These are phyloP conservation scores for Spisula subtruncata DNA, from an alignment of 2,888 invertebrate genomes.

Conservation along the genomic window DNA sequence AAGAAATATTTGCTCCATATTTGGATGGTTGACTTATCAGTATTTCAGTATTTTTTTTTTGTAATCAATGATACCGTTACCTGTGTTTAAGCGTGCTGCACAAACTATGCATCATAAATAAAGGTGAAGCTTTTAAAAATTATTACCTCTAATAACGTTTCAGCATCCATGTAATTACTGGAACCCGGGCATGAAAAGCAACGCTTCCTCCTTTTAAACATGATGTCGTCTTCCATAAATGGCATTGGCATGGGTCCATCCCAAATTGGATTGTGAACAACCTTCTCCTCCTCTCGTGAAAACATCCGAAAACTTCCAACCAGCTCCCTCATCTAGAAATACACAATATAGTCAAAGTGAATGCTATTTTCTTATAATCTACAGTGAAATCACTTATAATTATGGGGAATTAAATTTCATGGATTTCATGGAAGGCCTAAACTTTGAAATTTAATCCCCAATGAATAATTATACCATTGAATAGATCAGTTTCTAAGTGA, in stretches of 20 bases:
- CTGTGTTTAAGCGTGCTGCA: no score
- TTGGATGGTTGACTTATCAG: no score
- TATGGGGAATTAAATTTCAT: no score
- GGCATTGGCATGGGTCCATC: background rate
- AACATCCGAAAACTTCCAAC: conserved; percentile 21
- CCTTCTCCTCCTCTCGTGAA: background rate
- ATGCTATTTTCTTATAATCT: no score
- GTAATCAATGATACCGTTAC: no score
- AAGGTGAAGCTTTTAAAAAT: background rate
- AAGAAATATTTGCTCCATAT: no score
- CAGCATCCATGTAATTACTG: background rate
- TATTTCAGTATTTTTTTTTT: no score
- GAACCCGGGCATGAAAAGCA: conserved; percentile 18
- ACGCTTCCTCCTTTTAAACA: conserved; percentile 32
- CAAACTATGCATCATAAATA: no score
- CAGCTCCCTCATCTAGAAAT: conserved; percentile 30
- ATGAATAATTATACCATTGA: no score
- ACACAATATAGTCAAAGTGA: background rate
- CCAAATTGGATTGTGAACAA: conserved; percentile 32
- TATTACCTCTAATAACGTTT: conserved; percentile 13
- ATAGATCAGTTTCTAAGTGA: no score
- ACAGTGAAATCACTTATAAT: background rate
- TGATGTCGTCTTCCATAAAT: background rate
- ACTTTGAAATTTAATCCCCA: no score
- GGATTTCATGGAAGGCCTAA: no score